Conservation (phyloP, 2,113 vertebrate genomes). For the Myodes glareolus region DNA sequence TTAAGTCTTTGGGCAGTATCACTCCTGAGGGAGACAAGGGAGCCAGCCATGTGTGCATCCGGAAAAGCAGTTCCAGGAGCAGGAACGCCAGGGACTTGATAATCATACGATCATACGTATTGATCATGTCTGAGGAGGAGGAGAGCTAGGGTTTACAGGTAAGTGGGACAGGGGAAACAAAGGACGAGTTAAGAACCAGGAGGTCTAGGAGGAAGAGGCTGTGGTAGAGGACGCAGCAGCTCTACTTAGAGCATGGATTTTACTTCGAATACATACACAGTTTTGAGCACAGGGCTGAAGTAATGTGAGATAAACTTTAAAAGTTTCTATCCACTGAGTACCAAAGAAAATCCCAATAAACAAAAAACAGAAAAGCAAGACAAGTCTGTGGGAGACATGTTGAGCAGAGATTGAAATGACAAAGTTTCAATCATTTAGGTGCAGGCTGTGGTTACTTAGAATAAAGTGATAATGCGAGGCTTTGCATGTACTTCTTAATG, state of each 20-base stretch:
- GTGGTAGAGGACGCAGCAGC: accelerated
- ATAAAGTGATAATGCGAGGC: not conserved
- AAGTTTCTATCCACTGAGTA: not conserved
- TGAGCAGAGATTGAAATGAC: not conserved
- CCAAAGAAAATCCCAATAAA: not conserved
- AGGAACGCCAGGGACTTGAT: not conserved
- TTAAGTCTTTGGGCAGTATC: not conserved
- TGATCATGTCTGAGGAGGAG: not conserved
- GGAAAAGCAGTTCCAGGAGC: not conserved
- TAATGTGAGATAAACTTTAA: not conserved
- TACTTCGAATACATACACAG: not conserved
- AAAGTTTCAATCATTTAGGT: not conserved
- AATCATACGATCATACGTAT: accelerated
- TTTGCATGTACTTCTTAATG: not conserved
- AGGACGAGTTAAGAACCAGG: no score
- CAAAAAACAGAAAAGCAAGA: no score
- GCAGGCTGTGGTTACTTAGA: not conserved
- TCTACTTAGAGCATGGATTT: not conserved
- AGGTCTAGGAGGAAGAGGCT: not conserved
- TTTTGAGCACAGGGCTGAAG: not conserved
- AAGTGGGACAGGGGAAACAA: not conserved
- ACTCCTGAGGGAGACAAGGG: not conserved
- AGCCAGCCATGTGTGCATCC: accelerated
- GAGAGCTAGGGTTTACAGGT: accelerated
- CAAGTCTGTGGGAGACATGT: accelerated